phyloP scores from a whole-genome alignment of 2,113 vertebrate genomes.

The Machaerirhynchus nigripectus region DNA sequence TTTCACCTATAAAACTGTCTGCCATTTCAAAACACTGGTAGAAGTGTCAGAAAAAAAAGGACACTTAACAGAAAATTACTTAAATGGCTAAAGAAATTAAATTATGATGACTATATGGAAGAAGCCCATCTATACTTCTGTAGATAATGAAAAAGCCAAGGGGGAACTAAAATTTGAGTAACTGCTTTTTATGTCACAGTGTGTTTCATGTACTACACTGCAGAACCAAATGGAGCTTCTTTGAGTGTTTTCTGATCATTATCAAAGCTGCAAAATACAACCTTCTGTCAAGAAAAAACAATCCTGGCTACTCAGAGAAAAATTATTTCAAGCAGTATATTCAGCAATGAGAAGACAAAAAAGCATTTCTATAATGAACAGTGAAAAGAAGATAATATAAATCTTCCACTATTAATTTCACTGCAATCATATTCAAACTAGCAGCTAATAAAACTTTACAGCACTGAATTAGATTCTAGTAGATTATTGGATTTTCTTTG shows the following conservation, averaged over 20 bases:
- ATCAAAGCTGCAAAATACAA: not conserved
- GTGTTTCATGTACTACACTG: not conserved
- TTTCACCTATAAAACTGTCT: constrained; percentile 9
- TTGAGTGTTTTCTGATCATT: not conserved
- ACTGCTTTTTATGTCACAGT: not conserved
- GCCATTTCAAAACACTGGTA: not conserved
- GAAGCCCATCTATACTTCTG: not conserved
- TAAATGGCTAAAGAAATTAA: constrained; percentile 1
- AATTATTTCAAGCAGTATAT: not conserved
- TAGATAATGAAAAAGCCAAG: constrained; percentile 26
- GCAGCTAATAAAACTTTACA: not conserved
- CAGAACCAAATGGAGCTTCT: not conserved
- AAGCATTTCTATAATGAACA: not conserved
- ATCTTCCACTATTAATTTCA: not conserved
- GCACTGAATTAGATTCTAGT: not conserved
- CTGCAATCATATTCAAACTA: not conserved
- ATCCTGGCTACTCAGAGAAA: not conserved
- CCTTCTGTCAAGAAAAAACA: not conserved
- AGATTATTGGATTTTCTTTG: not conserved
- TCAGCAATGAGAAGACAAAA: not conserved
- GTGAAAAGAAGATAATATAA: not conserved
- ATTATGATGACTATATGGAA: not conserved
- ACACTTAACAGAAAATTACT: constrained; percentile 15
- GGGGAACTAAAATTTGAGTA: not conserved
- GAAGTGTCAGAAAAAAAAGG: not conserved